Evolutionary conservation across 2,797 vertebrate species (phyloP), one percentile per base, ranked within the genome.

Genomic region (Pipistrellus kuhlii): DNA sequence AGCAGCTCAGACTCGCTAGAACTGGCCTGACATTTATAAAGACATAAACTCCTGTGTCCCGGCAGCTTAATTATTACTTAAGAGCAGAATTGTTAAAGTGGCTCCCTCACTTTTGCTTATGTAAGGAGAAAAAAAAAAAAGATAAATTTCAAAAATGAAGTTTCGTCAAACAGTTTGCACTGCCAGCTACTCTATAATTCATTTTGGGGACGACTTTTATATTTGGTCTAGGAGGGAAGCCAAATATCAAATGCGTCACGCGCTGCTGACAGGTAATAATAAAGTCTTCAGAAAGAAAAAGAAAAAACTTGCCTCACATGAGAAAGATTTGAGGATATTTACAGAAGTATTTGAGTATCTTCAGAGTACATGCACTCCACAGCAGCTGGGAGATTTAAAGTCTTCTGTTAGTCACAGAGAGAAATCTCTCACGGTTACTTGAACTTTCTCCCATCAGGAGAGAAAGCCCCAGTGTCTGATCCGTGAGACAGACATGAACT

Each of bases 11-110:
- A 78, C 82, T 91, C 51, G 25, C 90, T 92, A 38, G 86, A 87
- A 78, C 30, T 38, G 64, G 69, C 46, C 46, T 91, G 88, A 96
- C 92, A 92, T 95, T 96, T 95, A 68, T 88, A 94, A 85, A 93
- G 55, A 82, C 32, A 18, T 41, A 93, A 83, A 81, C 82, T 93
- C 51, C 81, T 1, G 2, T 51, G 17, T 55, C 13, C 4, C 88
- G 59, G 7, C 55, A 68, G 93, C 78, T 88, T 90, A 92, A 91
- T 96, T 83, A 23, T 95, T 95, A 77, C 76, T 96, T 93, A 82
- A 80, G 92, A 96, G 48, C 21, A 88, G 77, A 94, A 51, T 76
- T 94, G 93, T 44, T 92, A 78, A 85, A 90, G 62, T 71, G 55
- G 76, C 64, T 38, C 8, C 38, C 46, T 85, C 84, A 81, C 21